Base-by-base conservation (phyloP, 1,140 invertebrate genomes). In the Drosophila varians region DNA sequence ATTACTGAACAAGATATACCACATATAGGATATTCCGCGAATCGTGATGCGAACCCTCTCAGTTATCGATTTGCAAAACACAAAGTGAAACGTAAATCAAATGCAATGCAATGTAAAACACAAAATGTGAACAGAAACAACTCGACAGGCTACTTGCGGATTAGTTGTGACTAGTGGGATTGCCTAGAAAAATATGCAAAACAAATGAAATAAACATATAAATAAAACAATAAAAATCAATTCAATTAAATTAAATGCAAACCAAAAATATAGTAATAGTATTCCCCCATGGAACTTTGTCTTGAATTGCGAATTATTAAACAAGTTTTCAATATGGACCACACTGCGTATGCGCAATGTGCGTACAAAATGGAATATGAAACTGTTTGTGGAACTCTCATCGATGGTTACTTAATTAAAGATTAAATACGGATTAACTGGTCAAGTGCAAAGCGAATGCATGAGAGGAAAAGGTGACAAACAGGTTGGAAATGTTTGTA, bases 111-210 rank as follows among this genome's bases (percentile, higher is more conserved):
- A 76, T 38, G 25, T 57, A 68, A 70, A 48, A 86, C 66, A 60
- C 53, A 82, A 82, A 75, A 82, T 60, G 82, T 86, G 55, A 80
- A 86, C 77, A 72, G 40, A 87, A 88, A 77, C 77, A 65, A 83
- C 70, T 68, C 73, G 66, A 74, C 73, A 74, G 74, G 55, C 61
- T 73, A 73, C 43, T 89, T 86, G 66, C 21, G 21, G 71, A 87
- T 90, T 90, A 86, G 79, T 90, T 86, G 73, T 90, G 89, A 89
- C 89, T 90, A 90, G 84, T 88, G 77, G 89, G 89, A 61, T 90
- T 90, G 66, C 89, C 89, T 90, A 90, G 72, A 90, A 90, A 40
- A 71, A 89, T 89, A 71, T 77, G 80, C 69, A 79, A 74, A 77
- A 61, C 31, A 21, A 58, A 69, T 64, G 43, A 64, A 48, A 47